Base-by-base conservation (phyloP, 1,140 invertebrate genomes). In the Cherax quadricarinatus region DNA sequence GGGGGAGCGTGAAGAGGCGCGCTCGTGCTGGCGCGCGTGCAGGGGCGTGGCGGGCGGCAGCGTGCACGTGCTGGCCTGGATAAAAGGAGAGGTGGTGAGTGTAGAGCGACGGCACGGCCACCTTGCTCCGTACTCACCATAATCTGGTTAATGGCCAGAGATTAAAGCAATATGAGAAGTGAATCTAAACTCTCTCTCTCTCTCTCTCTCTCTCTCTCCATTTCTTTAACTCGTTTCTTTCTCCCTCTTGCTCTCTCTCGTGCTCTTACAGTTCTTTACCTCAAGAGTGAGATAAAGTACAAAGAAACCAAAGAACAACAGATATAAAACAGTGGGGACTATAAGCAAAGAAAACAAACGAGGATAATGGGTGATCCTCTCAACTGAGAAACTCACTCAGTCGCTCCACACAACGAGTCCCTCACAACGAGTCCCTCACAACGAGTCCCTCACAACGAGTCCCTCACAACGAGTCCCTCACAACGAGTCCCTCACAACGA, bases 111-210 rank as follows among this genome's bases (percentile, higher is more conserved):
- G 51, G 49, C 60, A n/a, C 4, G 83, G 83, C 53, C 53, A 57
- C 53, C 53, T 57, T 57, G 30, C 30, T 41, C 60, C n/a, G 53
- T 53, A 53, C 80, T 83, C 81, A 57, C 21, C 62, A 89, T 89
- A 89, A 89, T 89, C 88, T 89, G n/a, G 88, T 89, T 89, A 89
- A 89, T 84, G 88, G 80, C 70, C 4, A 30, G 80, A 57, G 88
- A 89, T 89, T 89, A 83, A 83, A 83, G 62, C 81, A 53, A 66
- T 49, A 60, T 70, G 66, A 83, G 78, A 81, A 53, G 66, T 49
- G 10, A 16, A 66, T 10, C 5, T 24, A 62, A n/a, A 5, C 14
- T 66, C 62, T 66, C 62, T 66, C 62, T 66, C 62, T 81, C n/a
- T 48, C 30, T 81, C 49, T 66, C 62, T 66, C 62, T 66, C 62